Conservation (phyloP, 2,113 vertebrate genomes). For the Tretioscincus oriximinensis region DNA sequence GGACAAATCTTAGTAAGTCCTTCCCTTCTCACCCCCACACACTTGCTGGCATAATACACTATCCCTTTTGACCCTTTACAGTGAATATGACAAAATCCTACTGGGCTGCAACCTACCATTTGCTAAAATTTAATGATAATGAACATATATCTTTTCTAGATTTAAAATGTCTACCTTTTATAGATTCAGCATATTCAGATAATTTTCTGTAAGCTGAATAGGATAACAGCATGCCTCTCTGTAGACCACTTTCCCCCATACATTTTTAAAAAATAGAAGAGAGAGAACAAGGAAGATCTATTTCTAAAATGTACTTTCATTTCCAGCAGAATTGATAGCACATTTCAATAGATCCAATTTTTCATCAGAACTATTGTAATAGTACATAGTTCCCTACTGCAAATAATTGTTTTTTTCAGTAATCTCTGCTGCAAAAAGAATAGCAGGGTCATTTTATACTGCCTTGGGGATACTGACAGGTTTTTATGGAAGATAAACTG, state of each 20-base stretch:
- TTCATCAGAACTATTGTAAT: background rate
- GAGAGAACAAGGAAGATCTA: constrained; percentile 9
- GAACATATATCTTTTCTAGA: too few species aligned
- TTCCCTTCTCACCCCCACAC: too few species aligned
- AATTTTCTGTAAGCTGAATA: background rate
- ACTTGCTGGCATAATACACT: too few species aligned
- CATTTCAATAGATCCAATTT: background rate
- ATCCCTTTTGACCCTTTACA: too few species aligned
- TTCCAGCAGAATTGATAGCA: constrained; percentile 13
- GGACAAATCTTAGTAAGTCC: too few species aligned
- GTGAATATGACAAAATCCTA: too few species aligned
- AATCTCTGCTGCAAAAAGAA: background rate
- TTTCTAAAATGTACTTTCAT: background rate
- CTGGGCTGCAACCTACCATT: background rate
- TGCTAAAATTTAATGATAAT: background rate
- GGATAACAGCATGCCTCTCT: constrained; percentile 15
- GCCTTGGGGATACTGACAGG: background rate
- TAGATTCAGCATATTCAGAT: background rate
- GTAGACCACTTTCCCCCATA: background rate
- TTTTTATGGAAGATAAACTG: background rate
- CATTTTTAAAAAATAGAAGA: background rate
- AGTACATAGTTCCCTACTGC: background rate
- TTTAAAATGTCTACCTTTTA: background rate
- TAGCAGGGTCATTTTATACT: background rate
- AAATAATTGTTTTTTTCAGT: background rate